Percentiles rank a stretch among this genome's conserved stretches.
Evolutionary conservation across 2,113 vertebrate genomes (phyloP).

Genomic region (Grammomys dolichurus): DNA sequence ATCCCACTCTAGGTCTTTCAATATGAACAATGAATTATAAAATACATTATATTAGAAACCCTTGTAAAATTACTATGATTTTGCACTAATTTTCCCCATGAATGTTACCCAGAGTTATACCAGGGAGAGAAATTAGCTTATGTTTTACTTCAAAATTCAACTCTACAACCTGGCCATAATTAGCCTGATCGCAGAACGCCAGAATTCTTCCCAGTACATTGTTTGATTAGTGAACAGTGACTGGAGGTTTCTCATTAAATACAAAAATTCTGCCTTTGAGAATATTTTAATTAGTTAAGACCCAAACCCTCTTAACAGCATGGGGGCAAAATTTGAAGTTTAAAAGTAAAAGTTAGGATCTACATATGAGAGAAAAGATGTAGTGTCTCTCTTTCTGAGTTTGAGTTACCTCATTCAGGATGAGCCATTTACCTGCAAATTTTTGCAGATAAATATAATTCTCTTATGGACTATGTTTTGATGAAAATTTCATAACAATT

Average conservation of each 20-base stretch:
- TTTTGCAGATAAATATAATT: neutral
- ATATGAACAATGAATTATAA: neutral
- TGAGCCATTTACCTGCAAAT: neutral
- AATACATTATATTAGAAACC: slow-evolving; percentile 31
- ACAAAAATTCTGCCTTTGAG: slow-evolving; percentile 37
- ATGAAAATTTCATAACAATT: too few relatives aligned
- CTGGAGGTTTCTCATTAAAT: slow-evolving; percentile 70
- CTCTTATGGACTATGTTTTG: neutral
- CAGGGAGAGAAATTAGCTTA: neutral
- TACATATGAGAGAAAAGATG: neutral
- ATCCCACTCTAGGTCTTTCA: neutral
- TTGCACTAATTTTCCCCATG: neutral
- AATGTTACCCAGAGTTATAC: neutral
- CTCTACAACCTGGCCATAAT: slow-evolving; percentile 63
- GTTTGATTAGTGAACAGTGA: slow-evolving; percentile 80
- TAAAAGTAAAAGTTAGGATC: neutral
- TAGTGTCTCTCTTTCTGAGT: neutral
- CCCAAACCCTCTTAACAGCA: slow-evolving; percentile 64
- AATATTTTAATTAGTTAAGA: slow-evolving; percentile 78
- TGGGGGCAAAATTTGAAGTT: slow-evolving; percentile 58
- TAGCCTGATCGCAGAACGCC: slow-evolving; percentile 39
- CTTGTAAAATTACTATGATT: neutral
- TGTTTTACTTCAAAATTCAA: slow-evolving; percentile 64
- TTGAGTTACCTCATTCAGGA: neutral
- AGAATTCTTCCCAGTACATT: slow-evolving; percentile 47